These are phyloP conservation scores for Epinephelus lanceolatus DNA, from an alignment of 2,113 vertebrate genomes.

Conservation along the genomic window DNA sequence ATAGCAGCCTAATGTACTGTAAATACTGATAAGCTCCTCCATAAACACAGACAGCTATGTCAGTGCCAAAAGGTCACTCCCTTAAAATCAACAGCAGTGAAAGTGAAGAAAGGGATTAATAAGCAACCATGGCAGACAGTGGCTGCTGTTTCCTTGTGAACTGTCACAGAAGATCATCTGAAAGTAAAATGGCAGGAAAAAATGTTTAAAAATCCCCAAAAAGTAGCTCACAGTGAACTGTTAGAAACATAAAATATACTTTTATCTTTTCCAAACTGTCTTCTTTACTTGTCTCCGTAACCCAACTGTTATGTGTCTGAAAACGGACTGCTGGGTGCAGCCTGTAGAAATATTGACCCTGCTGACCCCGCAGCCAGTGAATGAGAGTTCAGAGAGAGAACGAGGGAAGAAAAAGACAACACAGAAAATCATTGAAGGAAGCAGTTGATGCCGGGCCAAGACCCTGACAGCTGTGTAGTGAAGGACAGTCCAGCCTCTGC, in stretches of 20 bases:
- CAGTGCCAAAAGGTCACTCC: background rate
- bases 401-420: background rate
- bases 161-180: background rate
- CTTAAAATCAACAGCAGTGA: conserved; percentile 4
- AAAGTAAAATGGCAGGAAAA: background rate
- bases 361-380: conserved; percentile 43
- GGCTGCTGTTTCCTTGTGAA: background rate
- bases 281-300: conserved; percentile 2
- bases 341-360: conserved; percentile 36
- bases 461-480: conserved; percentile 60
- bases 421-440: conserved; percentile 33
- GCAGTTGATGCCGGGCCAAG: conserved; percentile 37
- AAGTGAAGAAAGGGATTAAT: background rate
- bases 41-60: background rate
- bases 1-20: background rate
- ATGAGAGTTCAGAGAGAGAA: conserved; percentile 39
- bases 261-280: background rate
- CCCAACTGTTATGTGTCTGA: conserved; percentile 1
- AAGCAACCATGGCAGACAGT: background rate
- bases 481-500: conserved; percentile 32
- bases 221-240: background rate
- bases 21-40: conserved; percentile 5
- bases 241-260: background rate
- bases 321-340: conserved; percentile 22
- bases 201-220: background rate